Evolutionary conservation across 1,140 invertebrate genomes (phyloP).

Genomic region (Drosophila triauraria): DNA sequence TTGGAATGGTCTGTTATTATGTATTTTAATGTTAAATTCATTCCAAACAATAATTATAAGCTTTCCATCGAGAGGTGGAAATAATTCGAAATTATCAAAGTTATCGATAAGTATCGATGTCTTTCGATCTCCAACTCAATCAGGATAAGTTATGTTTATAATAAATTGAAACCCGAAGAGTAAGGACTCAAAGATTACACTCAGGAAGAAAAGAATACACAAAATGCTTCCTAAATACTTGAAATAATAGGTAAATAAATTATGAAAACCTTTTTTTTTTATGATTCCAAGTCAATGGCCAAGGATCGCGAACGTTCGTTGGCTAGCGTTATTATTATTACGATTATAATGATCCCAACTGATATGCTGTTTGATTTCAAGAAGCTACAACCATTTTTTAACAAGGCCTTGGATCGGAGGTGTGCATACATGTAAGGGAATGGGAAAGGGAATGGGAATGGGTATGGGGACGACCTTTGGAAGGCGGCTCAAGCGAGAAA

Average conservation of each 20-base stretch:
- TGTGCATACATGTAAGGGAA: conserved; percentile 13
- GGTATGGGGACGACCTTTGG: conserved; percentile 20
- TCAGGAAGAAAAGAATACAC: neutral
- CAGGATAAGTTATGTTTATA: too few relatives aligned
- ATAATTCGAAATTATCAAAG: neutral
- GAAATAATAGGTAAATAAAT: neutral
- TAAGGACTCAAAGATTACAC: neutral
- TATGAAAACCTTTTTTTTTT: neutral
- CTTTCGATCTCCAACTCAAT: neutral
- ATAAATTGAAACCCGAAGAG: neutral
- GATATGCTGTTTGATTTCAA: conserved; percentile 78
- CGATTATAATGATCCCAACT: conserved; percentile 72
- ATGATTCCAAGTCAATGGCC: conserved; percentile 9
- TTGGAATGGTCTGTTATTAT: neutral
- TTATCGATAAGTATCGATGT: neutral
- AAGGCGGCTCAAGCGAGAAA: conserved; percentile 25
- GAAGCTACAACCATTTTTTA: conserved; percentile 73
- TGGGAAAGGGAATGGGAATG: neutral
- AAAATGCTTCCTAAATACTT: too few relatives aligned
- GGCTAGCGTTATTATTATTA: conserved; percentile 23
- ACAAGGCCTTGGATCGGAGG: conserved; percentile 56
- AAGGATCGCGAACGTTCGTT: conserved; percentile 18
- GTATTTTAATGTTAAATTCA: too few relatives aligned
- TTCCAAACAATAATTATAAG: neutral
- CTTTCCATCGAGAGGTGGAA: too few relatives aligned